A percentile compares a stretch with the other conserved stretches of the same genome.
These are phyloP conservation scores for Desmophyllum pertusum DNA, from an alignment of 92 coral and sea anemone genomes.

Conservation along the genomic window DNA sequence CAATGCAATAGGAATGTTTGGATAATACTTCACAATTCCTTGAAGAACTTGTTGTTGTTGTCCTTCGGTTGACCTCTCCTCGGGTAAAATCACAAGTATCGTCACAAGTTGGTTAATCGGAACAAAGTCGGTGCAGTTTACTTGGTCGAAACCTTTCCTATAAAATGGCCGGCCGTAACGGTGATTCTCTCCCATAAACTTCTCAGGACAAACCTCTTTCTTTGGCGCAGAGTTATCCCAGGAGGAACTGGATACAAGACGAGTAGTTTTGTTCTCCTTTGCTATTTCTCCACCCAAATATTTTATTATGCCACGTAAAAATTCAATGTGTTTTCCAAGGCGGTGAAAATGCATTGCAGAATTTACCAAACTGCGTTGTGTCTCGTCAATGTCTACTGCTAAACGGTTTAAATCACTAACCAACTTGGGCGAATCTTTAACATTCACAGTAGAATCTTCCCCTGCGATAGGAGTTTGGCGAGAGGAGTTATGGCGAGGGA, in stretches of 20 bases:
- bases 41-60: conserved; percentile 32
- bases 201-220: conserved; percentile 90
- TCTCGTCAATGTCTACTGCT: too few species aligned
- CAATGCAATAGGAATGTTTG: background rate
- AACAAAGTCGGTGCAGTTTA: conserved; percentile 72
- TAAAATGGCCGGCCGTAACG: conserved; percentile 86
- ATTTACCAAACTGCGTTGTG: too few species aligned
- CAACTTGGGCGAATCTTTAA: too few species aligned
- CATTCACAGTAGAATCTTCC: too few species aligned
- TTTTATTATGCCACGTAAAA: conserved; percentile 42
- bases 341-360: too few species aligned
- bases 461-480: too few species aligned
- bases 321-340: too few species aligned
- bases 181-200: conserved; percentile 73
- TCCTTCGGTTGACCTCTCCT: conserved; percentile 29
- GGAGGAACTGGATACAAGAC: background rate
- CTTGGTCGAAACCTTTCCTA: conserved; percentile 81
- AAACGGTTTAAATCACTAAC: too few species aligned
- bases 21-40: background rate
- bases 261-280: background rate
- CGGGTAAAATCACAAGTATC: conserved; percentile 52
- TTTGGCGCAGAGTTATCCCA: conserved; percentile 5
- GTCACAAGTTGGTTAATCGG: conserved; percentile 75
- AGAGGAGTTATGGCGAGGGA: too few species aligned
- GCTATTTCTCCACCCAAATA: conserved; percentile 42